Conservation (phyloP, 2,888 invertebrate species). For the Athripsodes cinereus region DNA sequence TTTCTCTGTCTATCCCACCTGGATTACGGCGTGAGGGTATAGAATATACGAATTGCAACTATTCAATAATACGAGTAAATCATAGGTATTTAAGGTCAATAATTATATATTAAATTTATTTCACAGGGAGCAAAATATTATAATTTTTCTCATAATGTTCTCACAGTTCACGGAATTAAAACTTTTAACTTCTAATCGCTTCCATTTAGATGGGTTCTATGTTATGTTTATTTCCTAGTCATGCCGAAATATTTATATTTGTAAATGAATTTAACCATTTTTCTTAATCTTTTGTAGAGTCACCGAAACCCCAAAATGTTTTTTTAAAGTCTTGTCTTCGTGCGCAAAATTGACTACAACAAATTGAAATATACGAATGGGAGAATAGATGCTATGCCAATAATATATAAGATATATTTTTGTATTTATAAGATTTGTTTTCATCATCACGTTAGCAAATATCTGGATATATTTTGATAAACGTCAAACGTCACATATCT, state of each 20-base stretch:
- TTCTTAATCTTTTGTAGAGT: slow-evolving; percentile 23
- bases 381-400: slow-evolving; percentile 4
- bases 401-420: slow-evolving; percentile 5
- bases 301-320: slow-evolving; percentile 22
- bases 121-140: too few relatives aligned
- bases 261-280: slow-evolving; percentile 24
- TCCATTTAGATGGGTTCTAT: background rate
- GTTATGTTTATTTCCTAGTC: slow-evolving; percentile 15
- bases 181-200: background rate
- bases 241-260: slow-evolving; percentile 28
- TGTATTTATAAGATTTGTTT: slow-evolving; percentile 3
- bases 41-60: too few relatives aligned
- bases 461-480: slow-evolving; percentile 20
- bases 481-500: slow-evolving; percentile 24
- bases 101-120: too few relatives aligned
- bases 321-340: slow-evolving; percentile 20
- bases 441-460: slow-evolving; percentile 8
- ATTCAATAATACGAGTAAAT: too few relatives aligned
- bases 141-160: too few relatives aligned
- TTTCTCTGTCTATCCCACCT: too few relatives aligned
- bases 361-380: slow-evolving; percentile 9
- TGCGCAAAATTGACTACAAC: slow-evolving; percentile 26
- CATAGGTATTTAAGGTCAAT: too few relatives aligned
- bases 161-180: too few relatives aligned
- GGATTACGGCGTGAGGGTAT: too few relatives aligned